A percentile compares a stretch with the other conserved stretches of the same genome.
phyloP scores from a whole-genome alignment of 1,140 invertebrate species.

The Trichonephila clavipes region DNA sequence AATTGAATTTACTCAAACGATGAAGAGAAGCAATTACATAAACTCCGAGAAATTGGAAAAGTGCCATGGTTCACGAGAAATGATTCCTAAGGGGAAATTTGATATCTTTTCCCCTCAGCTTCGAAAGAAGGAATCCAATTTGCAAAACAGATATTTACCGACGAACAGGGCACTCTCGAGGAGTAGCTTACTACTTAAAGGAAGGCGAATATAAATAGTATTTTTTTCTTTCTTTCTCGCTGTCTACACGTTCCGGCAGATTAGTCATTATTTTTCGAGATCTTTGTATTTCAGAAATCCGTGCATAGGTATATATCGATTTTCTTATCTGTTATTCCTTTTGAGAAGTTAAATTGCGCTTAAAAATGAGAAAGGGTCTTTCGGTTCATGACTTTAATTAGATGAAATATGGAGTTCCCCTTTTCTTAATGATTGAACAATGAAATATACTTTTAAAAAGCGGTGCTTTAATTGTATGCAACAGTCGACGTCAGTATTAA shows the following conservation, averaged over 20 bases:
- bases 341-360: neutral
- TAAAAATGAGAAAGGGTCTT: too few relatives aligned
- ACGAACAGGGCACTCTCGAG: neutral
- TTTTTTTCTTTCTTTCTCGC: neutral
- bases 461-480: too few relatives aligned
- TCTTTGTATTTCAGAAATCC: neutral
- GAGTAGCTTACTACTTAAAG: too few relatives aligned
- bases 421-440: too few relatives aligned
- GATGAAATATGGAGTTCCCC: too few relatives aligned
- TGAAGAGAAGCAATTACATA: slow-evolving; percentile 40
- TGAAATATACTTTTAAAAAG: too few relatives aligned
- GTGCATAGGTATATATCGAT: neutral
- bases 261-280: slow-evolving; percentile 1
- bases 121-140: slow-evolving; percentile 32
- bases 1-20: slow-evolving; percentile 50
- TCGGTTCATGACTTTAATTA: too few relatives aligned
- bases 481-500: too few relatives aligned
- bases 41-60: slow-evolving; percentile 55
- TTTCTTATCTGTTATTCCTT: neutral
- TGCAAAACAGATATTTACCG: slow-evolving; percentile 43
- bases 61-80: neutral
- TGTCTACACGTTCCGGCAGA: neutral
- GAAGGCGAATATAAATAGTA: neutral
- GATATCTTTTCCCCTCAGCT: slow-evolving; percentile 2
- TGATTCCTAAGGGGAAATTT: slow-evolving; percentile 45